Conservation (phyloP, 2,888 invertebrate species). For the Dioctria linearis region DNA sequence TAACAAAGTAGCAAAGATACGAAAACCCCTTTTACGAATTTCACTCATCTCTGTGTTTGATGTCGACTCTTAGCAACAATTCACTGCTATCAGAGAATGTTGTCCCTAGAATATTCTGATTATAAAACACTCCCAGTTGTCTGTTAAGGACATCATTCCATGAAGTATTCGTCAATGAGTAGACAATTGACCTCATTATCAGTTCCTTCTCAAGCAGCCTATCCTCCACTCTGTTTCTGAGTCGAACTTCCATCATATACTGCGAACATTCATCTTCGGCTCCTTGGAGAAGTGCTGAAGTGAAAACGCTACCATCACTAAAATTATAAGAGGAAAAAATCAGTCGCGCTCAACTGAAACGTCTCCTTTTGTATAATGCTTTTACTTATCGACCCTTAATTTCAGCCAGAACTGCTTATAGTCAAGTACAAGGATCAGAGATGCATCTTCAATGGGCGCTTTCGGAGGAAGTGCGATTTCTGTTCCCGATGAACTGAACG, state of each 20-base stretch:
- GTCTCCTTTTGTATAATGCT: conserved; percentile 33
- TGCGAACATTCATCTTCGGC: conserved; percentile 64
- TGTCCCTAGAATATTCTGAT: conserved; percentile 50
- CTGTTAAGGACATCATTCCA: conserved; percentile 59
- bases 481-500: conserved; percentile 61
- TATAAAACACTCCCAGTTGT: conserved; percentile 55
- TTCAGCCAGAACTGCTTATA: conserved; percentile 63
- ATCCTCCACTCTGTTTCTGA: conserved; percentile 61
- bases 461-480: conserved; percentile 63
- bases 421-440: conserved; percentile 61
- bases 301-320: conserved; percentile 61
- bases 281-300: conserved; percentile 63
- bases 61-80: conserved; percentile 55
- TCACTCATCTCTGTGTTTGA: conserved; percentile 56
- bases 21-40: not conserved
- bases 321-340: conserved; percentile 39
- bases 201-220: conserved; percentile 60
- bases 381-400: conserved; percentile 62
- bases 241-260: conserved; percentile 66
- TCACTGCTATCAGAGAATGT: conserved; percentile 53
- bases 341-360: conserved; percentile 24
- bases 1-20: no score
- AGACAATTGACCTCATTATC: conserved; percentile 64
- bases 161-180: conserved; percentile 61
- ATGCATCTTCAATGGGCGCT: conserved; percentile 62